phyloP scores from a whole-genome alignment of 53 echinoderm and acorn worm species.

The Echinarachnius parma region DNA sequence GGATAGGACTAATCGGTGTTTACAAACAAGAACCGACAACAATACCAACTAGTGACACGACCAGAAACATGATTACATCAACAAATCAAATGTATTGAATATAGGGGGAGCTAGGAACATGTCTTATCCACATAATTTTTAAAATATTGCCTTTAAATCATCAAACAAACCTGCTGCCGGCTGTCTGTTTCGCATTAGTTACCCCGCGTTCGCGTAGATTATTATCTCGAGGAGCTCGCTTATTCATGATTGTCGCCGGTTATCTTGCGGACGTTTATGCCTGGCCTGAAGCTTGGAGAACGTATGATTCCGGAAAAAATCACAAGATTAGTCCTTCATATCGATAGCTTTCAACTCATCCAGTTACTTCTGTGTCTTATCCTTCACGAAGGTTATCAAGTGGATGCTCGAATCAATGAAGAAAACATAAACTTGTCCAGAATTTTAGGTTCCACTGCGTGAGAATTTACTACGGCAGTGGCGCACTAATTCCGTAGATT shows the following conservation, averaged over 20 bases:
- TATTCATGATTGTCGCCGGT: conserved; percentile 24
- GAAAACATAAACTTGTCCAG: conserved; percentile 21
- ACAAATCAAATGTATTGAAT: too few relatives aligned
- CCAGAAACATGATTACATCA: background rate
- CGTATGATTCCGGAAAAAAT: conserved; percentile 30
- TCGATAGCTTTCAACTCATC: conserved; percentile 15
- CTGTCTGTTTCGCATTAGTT: too few relatives aligned
- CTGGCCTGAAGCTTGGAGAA: conserved; percentile 17
- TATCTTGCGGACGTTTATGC: conserved; percentile 32
- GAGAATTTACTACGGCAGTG: conserved; percentile 46
- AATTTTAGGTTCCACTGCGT: conserved; percentile 43
- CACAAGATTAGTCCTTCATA: conserved; percentile 31
- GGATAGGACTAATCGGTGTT: background rate
- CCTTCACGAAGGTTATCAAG: conserved; percentile 5
- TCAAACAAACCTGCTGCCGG: too few relatives aligned
- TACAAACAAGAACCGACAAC: conserved; percentile 11
- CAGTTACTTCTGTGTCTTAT: conserved; percentile 14
- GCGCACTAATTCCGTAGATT: conserved; percentile 27
- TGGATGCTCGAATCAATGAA: conserved; percentile 11
- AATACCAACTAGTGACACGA: background rate
- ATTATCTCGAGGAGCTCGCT: background rate
- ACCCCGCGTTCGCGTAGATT: too few relatives aligned
- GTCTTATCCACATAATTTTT: too few relatives aligned
- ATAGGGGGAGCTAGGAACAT: too few relatives aligned
- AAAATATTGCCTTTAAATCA: too few relatives aligned